Evolutionary conservation across 1,140 invertebrate species (phyloP).

Genomic region (Solenopsis fugax): DNA sequence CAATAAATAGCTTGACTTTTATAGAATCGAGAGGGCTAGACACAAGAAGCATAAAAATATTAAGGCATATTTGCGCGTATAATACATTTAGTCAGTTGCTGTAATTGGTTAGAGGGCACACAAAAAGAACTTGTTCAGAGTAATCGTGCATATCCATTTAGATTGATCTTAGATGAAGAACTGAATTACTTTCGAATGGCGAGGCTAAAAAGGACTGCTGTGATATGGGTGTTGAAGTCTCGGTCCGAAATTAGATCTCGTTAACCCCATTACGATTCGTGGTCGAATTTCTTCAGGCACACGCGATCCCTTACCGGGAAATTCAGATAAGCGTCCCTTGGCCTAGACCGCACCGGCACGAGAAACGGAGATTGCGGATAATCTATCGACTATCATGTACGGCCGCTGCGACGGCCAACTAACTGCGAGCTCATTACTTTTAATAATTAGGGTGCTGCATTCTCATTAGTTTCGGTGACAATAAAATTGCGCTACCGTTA

Average conservation of each 20-base stretch:
- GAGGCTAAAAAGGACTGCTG: background rate
- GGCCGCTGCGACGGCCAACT: background rate
- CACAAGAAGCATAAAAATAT: slow-evolving; percentile 12
- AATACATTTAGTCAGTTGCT: too few relatives aligned
- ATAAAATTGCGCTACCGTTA: slow-evolving; percentile 52
- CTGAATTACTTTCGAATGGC: background rate
- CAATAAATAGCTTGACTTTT: slow-evolving; percentile 14
- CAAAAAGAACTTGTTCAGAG: background rate
- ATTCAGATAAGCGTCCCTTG: slow-evolving; percentile 74
- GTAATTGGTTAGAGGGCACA: background rate
- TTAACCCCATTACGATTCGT: slow-evolving; percentile 77
- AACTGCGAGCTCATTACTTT: slow-evolving; percentile 52
- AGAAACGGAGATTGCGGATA: slow-evolving; percentile 47
- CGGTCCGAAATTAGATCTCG: slow-evolving; percentile 74
- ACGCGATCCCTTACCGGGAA: slow-evolving; percentile 71
- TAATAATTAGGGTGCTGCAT: slow-evolving; percentile 60
- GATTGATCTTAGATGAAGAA: background rate
- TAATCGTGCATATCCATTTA: background rate
- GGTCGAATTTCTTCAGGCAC: slow-evolving; percentile 74
- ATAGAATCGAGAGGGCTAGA: background rate
- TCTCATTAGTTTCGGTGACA: slow-evolving; percentile 50
- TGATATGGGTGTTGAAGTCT: slow-evolving; percentile 23
- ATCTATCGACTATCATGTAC: slow-evolving; percentile 40
- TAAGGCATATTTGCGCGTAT: background rate
- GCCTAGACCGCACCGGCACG: slow-evolving; percentile 61